Evolutionary conservation across 2,888 invertebrate species (phyloP).

Genomic region (Cancer borealis): DNA sequence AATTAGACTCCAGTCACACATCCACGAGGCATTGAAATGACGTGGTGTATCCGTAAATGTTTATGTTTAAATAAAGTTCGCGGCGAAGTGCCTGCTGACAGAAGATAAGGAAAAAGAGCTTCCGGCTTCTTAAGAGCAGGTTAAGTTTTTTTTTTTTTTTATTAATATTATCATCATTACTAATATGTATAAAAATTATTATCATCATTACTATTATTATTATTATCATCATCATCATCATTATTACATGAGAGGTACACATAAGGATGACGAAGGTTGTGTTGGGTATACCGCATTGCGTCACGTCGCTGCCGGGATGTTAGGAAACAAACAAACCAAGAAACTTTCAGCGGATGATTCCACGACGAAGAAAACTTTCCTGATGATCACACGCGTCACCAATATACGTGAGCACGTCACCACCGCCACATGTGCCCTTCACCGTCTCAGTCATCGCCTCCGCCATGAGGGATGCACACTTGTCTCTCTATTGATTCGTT

Average conservation of each 20-base stretch:
- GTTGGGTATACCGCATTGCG: neutral
- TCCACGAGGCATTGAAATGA: neutral
- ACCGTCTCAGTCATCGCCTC: neutral
- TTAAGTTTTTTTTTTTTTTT: neutral
- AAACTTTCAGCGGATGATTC: neutral
- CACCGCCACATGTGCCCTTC: neutral
- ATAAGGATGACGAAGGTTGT: neutral
- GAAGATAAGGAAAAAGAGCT: neutral
- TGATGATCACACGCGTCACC: conserved; percentile 1
- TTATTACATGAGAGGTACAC: neutral
- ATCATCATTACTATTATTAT: neutral
- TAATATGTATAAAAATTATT: too few relatives aligned
- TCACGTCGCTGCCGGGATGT: neutral
- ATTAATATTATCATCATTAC: neutral
- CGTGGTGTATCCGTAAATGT: neutral
- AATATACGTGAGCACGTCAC: neutral
- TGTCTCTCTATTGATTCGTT: neutral
- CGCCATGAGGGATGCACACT: neutral
- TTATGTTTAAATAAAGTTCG: neutral
- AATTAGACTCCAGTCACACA: neutral
- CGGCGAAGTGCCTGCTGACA: neutral
- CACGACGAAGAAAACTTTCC: neutral
- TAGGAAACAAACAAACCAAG: neutral
- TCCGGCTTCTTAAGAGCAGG: neutral
- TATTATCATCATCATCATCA: neutral